Base-by-base conservation (phyloP, 2,888 invertebrate genomes). In the Mylabris sibirica region DNA sequence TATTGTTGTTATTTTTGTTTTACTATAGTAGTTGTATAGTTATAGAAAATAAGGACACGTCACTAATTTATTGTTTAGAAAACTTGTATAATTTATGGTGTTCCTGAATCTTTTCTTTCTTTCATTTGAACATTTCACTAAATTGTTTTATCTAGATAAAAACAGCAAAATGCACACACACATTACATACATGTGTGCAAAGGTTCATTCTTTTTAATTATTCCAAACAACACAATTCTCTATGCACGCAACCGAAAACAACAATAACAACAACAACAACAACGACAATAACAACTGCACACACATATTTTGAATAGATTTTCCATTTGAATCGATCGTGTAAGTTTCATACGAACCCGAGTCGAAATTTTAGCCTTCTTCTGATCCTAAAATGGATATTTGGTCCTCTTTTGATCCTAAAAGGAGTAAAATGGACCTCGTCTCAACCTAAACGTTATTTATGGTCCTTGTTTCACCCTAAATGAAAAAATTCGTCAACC, bases 171-270 rank as follows among this genome's bases (percentile, higher is more conserved):
- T 74, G 64, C 30, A 3, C 30, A 30, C 30, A 30, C 30, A 30
- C 30, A 30, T 30, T 30, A 30, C 30, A 30, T 60, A 76, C 76
- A 77, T 76, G 76, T 77, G 78, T 76, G 77, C 78, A 76, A 74
- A 76, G 71, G 44, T 17, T 44, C 41, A 20, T 20, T 24, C 24
- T 57, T 20, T 81, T 82, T 82, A 81, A 82, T 82, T 82, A 82
- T 82, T 81, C 81, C 78, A 77, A 75, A 79, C 76, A 76, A 70
- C 77, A 77, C 74, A 76, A 74, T 76, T 81, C 79, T 76, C 75
- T 73, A 74, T 74, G 77, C 82, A 81, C 82, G 81, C 80, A 78
- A 82, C 76, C 77, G 76, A 77, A 79, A 78, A 79, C 62, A 67
- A 70, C 69, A 68, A 68, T 61, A 61, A 5, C 3, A 44, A 17